These are phyloP conservation scores for Macrochelys suwanniensis DNA, from an alignment of 2,797 vertebrate genomes.

Conservation along the genomic window DNA sequence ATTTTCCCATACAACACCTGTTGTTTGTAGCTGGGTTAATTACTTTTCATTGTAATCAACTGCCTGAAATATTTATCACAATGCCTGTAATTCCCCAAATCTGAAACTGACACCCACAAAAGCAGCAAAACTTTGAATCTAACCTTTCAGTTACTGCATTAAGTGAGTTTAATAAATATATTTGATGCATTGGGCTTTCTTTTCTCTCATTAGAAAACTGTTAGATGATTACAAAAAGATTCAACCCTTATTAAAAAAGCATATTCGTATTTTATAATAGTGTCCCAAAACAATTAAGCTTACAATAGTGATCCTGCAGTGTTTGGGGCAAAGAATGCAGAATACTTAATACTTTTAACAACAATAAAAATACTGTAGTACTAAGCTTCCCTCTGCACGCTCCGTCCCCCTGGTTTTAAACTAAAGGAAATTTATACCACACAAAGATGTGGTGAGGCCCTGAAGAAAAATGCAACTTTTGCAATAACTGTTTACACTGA, in stretches of 20 bases:
- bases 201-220: not conserved
- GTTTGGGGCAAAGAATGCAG: not conserved
- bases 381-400: not conserved
- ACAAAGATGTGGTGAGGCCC: not conserved
- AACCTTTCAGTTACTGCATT: not conserved
- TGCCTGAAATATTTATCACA: slow-evolving; percentile 90
- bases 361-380: not conserved
- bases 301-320: not conserved
- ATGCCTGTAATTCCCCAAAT: slow-evolving; percentile 84
- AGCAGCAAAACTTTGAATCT: slow-evolving; percentile 35
- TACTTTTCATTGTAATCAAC: slow-evolving; percentile 86
- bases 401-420: not conserved
- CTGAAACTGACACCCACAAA: slow-evolving; percentile 77
- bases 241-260: not conserved
- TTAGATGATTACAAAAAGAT: not conserved
- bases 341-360: not conserved
- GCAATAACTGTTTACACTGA: not conserved
- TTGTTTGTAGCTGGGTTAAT: slow-evolving; percentile 86
- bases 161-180: not conserved
- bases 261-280: not conserved
- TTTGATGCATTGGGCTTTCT: not conserved
- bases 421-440: not conserved
- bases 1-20: slow-evolving; percentile 88
- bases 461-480: not conserved
- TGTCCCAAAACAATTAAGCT: not conserved